Base-by-base conservation (phyloP, 30 jellyfish, hydroid and myxozoan genomes). In the Aurelia sp. region DNA sequence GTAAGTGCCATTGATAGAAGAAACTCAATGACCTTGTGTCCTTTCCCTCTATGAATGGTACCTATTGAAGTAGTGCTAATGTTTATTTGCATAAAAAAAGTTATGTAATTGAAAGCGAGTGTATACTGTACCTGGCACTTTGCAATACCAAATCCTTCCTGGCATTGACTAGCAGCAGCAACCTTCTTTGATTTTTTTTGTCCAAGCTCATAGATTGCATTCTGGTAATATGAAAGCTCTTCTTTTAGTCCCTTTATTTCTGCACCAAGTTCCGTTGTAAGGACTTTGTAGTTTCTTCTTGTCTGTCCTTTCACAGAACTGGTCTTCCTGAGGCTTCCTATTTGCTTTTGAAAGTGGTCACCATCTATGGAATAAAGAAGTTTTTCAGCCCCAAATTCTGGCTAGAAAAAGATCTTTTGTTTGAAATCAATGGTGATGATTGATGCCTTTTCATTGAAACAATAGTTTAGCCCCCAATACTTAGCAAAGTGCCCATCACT, bases 191-290 rank as follows among this genome's bases (percentile, higher is more conserved):
- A 20, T 8, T 66, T 67, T 41, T 69, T 86, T 62, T 88, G 91
- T 50, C 81, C 88, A 5, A 62, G 2, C 31, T 88, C 96, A 78
- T 88, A 78, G 3, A 88, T 17, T 8, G 91, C 91, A 41, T 63
- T 88, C 61, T 88, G 96, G 50, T 88, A 78, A 33, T 77, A 88
- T 5, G 91, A 31, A 20, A 88, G 76, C 80, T 88, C 96, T 30
- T 78, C 85, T 58, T 71, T 78, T 12, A 88, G 72, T 3, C 48
- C 30, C 2, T 71, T 61, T 17, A 79, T 52, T 52, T 78, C 88
- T 7, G 74, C 53, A 9, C 50, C 88, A 30, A 88, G 86, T 15
- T 88, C 87, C 16, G 61, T 50, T 9, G 77, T 15, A 35, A 87
- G 35, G 2, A 19, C 72, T 55, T n/a, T 35, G 12, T 76, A 21